phyloP scores from a whole-genome alignment of 2,888 invertebrate species.

The Dicyrtoma fusca region DNA sequence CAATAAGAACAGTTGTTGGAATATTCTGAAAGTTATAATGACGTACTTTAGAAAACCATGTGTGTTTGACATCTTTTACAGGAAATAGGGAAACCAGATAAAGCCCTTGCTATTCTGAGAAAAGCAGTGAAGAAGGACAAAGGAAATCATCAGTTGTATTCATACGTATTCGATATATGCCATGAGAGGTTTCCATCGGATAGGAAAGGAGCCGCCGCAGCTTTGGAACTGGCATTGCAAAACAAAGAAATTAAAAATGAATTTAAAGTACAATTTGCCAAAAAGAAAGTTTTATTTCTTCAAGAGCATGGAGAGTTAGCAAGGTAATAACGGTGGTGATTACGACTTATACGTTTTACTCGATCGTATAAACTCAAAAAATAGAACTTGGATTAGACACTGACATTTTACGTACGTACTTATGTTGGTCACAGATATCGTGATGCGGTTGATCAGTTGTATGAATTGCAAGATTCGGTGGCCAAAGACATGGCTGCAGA shows the following conservation, averaged over 20 bases:
- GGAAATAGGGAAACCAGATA: constrained; percentile 59
- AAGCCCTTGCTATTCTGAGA: constrained; percentile 60
- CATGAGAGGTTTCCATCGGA: constrained; percentile 62
- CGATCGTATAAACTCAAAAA: too few relatives aligned
- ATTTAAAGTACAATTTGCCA: constrained; percentile 48
- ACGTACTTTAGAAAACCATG: too few relatives aligned
- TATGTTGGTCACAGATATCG: constrained; percentile 44
- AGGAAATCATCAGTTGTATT: constrained; percentile 62
- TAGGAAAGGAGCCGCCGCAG: constrained; percentile 57
- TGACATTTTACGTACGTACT: not conserved
- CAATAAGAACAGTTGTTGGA: too few relatives aligned
- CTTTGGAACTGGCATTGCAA: constrained; percentile 56
- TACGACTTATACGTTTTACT: too few relatives aligned
- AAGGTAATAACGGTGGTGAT: constrained; percentile 30
- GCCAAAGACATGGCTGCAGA: constrained; percentile 44
- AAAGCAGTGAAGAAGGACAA: constrained; percentile 61
- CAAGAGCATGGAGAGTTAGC: constrained; percentile 55
- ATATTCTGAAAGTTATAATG: too few relatives aligned
- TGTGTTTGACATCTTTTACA: too few relatives aligned
- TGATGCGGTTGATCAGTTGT: constrained; percentile 52
- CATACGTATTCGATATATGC: constrained; percentile 64
- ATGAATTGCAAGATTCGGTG: constrained; percentile 45
- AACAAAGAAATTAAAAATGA: constrained; percentile 56
- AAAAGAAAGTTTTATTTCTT: constrained; percentile 50
- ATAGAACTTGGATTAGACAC: too few relatives aligned